Evolutionary conservation across 2,797 vertebrate species (phyloP).

Genomic region (Arctocebus calabarensis): DNA sequence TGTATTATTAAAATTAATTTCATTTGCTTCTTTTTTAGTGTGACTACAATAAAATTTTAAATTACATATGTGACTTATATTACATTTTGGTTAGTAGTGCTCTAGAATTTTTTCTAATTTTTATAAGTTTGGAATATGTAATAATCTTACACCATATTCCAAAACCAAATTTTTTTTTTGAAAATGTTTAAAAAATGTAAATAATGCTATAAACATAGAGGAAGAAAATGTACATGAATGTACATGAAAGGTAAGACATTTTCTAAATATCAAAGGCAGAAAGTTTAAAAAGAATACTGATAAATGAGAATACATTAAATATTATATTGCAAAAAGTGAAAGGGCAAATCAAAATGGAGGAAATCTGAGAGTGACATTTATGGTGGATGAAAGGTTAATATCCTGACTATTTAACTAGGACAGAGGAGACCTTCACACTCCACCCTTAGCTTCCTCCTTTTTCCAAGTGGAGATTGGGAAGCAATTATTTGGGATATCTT

Average conservation of each 20-base stretch:
- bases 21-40: not conserved
- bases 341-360: not conserved
- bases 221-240: not conserved
- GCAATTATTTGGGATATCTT: not conserved
- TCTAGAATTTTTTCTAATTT: constrained; percentile 23
- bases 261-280: constrained; percentile 49
- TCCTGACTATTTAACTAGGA: not conserved
- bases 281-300: constrained; percentile 39
- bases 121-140: not conserved
- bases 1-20: constrained; percentile 51
- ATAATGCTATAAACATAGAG: not conserved
- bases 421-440: not conserved
- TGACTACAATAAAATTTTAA: constrained; percentile 31
- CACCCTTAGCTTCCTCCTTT: not conserved
- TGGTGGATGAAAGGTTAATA: not conserved
- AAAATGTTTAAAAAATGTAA: constrained; percentile 33
- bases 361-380: not conserved
- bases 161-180: constrained; percentile 37
- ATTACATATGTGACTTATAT: not conserved
- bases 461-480: not conserved
- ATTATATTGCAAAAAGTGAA: not conserved
- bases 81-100: constrained; percentile 11
- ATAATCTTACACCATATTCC: not conserved
- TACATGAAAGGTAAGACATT: not conserved
- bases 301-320: constrained; percentile 37